Base-by-base conservation (phyloP, 2,113 vertebrate genomes). In the Poeciliopsis occidentalis region DNA sequence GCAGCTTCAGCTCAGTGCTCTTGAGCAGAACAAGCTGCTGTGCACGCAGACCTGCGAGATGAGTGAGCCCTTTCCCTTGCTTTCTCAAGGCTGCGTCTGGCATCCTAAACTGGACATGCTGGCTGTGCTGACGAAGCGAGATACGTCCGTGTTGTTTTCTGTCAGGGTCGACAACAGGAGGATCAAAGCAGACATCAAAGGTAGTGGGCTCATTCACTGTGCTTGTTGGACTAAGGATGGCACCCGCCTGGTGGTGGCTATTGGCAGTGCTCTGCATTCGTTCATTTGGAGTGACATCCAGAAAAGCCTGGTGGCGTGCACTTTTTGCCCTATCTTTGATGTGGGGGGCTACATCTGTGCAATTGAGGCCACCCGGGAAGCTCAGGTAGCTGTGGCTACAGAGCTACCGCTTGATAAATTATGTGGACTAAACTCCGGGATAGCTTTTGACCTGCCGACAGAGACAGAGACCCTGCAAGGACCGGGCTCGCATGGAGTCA, bases 161-260 rank as follows among this genome's bases (percentile, higher is more conserved):
- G 94, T 97, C 32, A 90, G 95, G 8, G 80, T 93, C 8, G 95
- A 96, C 84, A 95, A 94, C 61, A 76, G 93, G 2, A 93, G 93
- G n/a, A 90, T 96, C 31, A 97, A 96, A 80, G 96, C 93, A 0
- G 95, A 97, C 47, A 91, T 96, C 60, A 94, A 91, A 80, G 91
- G 93, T 57, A 94, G 94, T 0, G 95, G 95, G 12, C 90, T 94
- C 8, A 94, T 99, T 82, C 96, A 97, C 75, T 98, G 97, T 4
- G 97, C 97, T 0, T 98, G 96, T 51, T 99, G 98, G 98, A 98
- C 97, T 8, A 96, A 92, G 85, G 97, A 97, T 11, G 97, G 98
- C 19, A 93, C 83, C 0, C 95, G 96, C 24, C 88, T 99, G 44
- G 97, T 99, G 4, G 95, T 99, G 54, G 97, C 96, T 0, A 92